Conservation (phyloP, 2,888 invertebrate genomes). For the Melipona beecheii region DNA sequence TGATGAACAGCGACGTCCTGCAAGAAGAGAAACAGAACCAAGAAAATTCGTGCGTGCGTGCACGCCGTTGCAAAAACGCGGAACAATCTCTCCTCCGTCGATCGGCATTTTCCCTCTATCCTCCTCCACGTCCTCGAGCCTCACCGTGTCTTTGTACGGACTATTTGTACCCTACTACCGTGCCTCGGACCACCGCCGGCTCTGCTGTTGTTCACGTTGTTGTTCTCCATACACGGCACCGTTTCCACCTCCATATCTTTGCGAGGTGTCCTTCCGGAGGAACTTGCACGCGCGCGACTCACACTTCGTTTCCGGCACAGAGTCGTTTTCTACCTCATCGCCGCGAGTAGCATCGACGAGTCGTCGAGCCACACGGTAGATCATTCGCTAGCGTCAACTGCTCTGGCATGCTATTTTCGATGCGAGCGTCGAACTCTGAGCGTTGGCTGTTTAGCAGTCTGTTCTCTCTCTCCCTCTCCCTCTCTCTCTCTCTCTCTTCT, state of each 20-base stretch:
- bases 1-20: constrained; percentile 97
- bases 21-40: constrained; percentile 76
- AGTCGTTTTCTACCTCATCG: not conserved
- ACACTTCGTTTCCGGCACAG: not conserved
- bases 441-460: constrained; percentile 18
- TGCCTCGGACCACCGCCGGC: constrained; percentile 59
- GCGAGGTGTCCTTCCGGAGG: too few species aligned
- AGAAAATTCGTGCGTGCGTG: constrained; percentile 13
- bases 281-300: not conserved
- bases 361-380: not conserved
- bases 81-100: not conserved
- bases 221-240: constrained; percentile 77
- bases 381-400: constrained; percentile 35
- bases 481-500: constrained; percentile 2
- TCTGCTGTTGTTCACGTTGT: constrained; percentile 44
- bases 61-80: not conserved
- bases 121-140: constrained; percentile 28
- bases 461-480: not conserved
- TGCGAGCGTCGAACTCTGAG: constrained; percentile 11
- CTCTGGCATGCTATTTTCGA: constrained; percentile 53
- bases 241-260: constrained; percentile 81
- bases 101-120: not conserved
- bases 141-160: constrained; percentile 77
- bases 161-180: constrained; percentile 73
- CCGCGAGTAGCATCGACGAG: not conserved